A percentile compares a stretch with the other conserved stretches of the same genome.
These are phyloP conservation scores for Microdon myrmicae DNA, from an alignment of 2,888 invertebrate genomes.

Conservation along the genomic window DNA sequence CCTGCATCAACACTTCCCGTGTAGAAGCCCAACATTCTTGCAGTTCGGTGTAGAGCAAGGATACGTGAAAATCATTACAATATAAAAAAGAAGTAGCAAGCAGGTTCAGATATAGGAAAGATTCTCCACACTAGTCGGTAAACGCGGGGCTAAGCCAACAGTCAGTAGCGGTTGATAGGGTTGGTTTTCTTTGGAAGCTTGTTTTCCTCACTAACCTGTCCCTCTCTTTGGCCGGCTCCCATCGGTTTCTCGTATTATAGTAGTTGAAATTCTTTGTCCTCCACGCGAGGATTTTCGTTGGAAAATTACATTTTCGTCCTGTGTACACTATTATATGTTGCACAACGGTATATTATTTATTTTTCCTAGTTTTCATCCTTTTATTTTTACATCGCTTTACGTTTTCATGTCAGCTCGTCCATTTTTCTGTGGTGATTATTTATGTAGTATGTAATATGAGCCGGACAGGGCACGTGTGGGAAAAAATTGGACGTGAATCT, in stretches of 20 bases:
- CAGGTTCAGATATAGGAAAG: too few species aligned
- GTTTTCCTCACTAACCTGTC: too few species aligned
- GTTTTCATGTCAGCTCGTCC: constrained; percentile 10
- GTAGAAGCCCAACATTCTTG: too few species aligned
- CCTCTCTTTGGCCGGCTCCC: too few species aligned
- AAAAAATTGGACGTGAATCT: neutral
- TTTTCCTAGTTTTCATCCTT: constrained; percentile 1
- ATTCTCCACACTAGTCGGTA: too few species aligned
- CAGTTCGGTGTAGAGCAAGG: constrained; percentile 6
- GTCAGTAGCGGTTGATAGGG: too few species aligned
- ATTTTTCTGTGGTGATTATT: constrained; percentile 29
- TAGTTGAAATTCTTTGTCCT: constrained; percentile 1
- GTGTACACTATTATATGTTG: constrained; percentile 27
- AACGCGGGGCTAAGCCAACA: too few species aligned
- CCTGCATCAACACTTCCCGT: constrained; percentile 41
- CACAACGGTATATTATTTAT: constrained; percentile 11
- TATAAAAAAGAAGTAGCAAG: constrained; percentile 45
- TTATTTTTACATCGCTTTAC: constrained; percentile 28
- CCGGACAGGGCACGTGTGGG: neutral
- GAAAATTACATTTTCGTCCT: constrained; percentile 46
- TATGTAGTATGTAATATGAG: constrained; percentile 23
- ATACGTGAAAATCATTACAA: constrained; percentile 50
- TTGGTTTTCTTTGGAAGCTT: too few species aligned
- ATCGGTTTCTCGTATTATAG: too few species aligned
- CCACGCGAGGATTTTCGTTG: constrained; percentile 23